Conservation (phyloP, 2,797 vertebrate genomes). For the Erithacus rubecula region DNA sequence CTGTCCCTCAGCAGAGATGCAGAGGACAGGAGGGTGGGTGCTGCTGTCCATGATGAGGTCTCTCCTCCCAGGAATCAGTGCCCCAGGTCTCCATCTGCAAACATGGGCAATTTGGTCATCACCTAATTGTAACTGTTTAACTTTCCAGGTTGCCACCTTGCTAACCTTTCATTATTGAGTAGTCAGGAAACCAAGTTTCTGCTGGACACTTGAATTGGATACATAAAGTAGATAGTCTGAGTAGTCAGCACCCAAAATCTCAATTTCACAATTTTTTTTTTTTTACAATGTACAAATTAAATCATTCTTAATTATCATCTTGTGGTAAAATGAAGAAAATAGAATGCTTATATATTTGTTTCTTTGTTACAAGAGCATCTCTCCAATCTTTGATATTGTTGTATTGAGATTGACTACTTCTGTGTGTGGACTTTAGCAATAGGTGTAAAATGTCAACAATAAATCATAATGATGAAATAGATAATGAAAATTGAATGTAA, state of each 20-base stretch:
- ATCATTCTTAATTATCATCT: not conserved
- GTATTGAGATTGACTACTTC: not conserved
- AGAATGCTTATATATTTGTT: not conserved
- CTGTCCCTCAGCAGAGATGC: not conserved
- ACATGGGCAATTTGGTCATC: not conserved
- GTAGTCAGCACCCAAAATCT: not conserved
- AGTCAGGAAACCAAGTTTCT: not conserved
- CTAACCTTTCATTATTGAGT: not conserved
- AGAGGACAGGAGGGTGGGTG: not conserved
- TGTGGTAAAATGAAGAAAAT: not conserved
- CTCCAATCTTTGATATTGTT: not conserved
- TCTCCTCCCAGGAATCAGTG: not conserved
- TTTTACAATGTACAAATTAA: not conserved
- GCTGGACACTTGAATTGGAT: not conserved
- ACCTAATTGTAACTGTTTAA: not conserved
- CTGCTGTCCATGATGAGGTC: not conserved
- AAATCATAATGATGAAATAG: not conserved
- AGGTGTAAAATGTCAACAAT: not conserved
- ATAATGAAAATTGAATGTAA: not conserved
- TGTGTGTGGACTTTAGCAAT: not conserved
- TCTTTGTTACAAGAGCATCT: not conserved
- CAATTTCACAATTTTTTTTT: not conserved
- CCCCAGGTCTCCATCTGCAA: not conserved
- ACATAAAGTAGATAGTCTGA: not conserved
- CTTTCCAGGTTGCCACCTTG: not conserved